Evolutionary conservation across 2,888 invertebrate genomes (phyloP).

Genomic region (Oconnorella tubifera): DNA sequence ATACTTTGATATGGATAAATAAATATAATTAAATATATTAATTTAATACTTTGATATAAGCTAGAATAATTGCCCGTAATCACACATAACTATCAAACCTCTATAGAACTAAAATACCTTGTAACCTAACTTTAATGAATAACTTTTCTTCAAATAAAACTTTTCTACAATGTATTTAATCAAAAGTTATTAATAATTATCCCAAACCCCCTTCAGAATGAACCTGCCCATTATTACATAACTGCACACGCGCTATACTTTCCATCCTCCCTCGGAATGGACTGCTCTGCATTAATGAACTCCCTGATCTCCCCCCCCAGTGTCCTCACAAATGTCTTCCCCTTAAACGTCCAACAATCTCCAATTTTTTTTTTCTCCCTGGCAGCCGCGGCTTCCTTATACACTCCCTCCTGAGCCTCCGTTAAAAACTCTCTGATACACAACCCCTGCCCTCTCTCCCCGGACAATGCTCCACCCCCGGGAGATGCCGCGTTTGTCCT

Average conservation of each 20-base stretch:
- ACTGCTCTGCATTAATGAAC: conserved; percentile 13
- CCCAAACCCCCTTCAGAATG: no score
- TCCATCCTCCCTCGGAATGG: not conserved
- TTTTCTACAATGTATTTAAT: no score
- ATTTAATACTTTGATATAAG: no score
- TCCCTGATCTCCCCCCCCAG: conserved; percentile 14
- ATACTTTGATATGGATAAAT: no score
- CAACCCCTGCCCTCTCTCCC: conserved; percentile 19
- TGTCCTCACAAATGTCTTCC: conserved; percentile 17
- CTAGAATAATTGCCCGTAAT: no score
- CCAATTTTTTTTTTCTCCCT: conserved; percentile 16
- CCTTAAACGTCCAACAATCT: conserved; percentile 23
- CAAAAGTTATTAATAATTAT: no score
- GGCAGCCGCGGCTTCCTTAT: conserved; percentile 13
- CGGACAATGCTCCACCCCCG: conserved; percentile 7
- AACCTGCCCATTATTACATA: no score
- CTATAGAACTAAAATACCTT: no score
- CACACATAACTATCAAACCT: no score
- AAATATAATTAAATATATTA: no score
- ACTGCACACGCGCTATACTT: not conserved
- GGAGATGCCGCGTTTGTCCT: conserved; percentile 9
- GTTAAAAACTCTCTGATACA: conserved; percentile 20
- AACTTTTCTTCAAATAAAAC: no score
- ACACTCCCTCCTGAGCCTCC: conserved; percentile 15
- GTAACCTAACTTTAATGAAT: no score